A percentile compares a stretch with the other conserved stretches of the same genome.
Conservation (phyloP, 1,140 invertebrate genomes). For the Macrosteles quadrilineatus region DNA sequence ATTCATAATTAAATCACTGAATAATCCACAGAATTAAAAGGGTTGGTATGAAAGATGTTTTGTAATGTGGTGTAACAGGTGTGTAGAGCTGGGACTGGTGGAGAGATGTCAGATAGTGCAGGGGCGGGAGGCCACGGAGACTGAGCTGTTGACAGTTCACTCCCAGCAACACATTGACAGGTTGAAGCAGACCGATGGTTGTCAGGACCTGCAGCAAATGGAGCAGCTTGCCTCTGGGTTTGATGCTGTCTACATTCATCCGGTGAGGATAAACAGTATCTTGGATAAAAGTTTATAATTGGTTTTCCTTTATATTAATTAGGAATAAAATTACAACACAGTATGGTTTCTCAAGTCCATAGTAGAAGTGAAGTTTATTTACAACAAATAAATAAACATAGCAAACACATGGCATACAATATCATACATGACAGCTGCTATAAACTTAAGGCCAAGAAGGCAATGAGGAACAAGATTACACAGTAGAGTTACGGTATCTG, state of each 20-base stretch:
- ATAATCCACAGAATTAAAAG: no score
- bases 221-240: conserved; percentile 75
- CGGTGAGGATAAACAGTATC: conserved; percentile 65
- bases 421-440: no score
- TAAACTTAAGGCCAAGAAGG: no score
- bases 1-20: no score
- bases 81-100: conserved; percentile 69
- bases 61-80: conserved; percentile 53
- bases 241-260: conserved; percentile 85
- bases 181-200: conserved; percentile 63
- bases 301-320: conserved; percentile 13
- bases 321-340: background rate
- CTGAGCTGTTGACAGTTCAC: conserved; percentile 70
- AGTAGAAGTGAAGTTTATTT: no score
- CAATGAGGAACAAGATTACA: no score
- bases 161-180: conserved; percentile 63
- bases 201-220: conserved; percentile 59
- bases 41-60: no score
- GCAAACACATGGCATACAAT: no score
- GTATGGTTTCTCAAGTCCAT: conserved; percentile 7
- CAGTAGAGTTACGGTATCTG: no score
- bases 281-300: background rate
- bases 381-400: no score
- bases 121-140: conserved; percentile 65
- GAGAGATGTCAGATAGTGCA: conserved; percentile 64